phyloP scores from a whole-genome alignment of 1,140 invertebrate species.

The Drosophila mauritiana region DNA sequence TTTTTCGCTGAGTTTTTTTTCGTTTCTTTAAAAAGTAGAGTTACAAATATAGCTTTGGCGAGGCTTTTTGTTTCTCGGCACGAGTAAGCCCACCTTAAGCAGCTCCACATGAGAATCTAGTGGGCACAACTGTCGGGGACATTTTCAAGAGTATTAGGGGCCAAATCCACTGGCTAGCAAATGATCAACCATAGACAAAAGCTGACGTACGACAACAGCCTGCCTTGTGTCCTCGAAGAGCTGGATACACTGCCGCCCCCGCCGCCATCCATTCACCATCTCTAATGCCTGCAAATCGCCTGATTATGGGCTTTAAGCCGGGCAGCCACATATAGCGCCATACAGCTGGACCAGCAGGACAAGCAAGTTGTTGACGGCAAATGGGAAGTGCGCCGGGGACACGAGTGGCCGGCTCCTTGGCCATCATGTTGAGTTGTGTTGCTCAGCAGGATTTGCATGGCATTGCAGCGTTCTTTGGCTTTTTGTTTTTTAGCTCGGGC shows the following conservation, averaged over 20 bases:
- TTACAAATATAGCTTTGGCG: constrained; percentile 7
- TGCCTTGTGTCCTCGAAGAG: constrained; percentile 27
- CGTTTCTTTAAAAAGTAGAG: neutral
- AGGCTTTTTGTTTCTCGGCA: constrained; percentile 18
- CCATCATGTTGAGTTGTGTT: constrained; percentile 72
- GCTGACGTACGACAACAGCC: constrained; percentile 45
- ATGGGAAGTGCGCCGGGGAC: constrained; percentile 17
- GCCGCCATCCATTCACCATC: constrained; percentile 9
- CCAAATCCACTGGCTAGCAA: constrained; percentile 48
- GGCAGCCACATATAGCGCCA: constrained; percentile 46
- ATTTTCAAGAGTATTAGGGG: constrained; percentile 48
- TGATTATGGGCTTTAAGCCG: constrained; percentile 70
- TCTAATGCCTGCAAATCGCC: constrained; percentile 77
- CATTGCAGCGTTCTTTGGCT: constrained; percentile 59
- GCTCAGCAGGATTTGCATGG: constrained; percentile 72
- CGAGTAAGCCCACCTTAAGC: constrained; percentile 18
- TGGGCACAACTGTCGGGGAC: constrained; percentile 28
- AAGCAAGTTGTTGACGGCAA: constrained; percentile 48
- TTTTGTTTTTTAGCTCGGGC: constrained; percentile 24
- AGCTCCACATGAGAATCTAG: constrained; percentile 17
- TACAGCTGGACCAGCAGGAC: constrained; percentile 35
- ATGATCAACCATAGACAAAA: constrained; percentile 54
- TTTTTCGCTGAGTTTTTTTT: too few relatives aligned
- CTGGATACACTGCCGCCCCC: constrained; percentile 12
- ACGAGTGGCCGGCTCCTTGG: constrained; percentile 59